Evolutionary conservation across 2,888 invertebrate species (phyloP).

Genomic region (Cryptops parisi): DNA sequence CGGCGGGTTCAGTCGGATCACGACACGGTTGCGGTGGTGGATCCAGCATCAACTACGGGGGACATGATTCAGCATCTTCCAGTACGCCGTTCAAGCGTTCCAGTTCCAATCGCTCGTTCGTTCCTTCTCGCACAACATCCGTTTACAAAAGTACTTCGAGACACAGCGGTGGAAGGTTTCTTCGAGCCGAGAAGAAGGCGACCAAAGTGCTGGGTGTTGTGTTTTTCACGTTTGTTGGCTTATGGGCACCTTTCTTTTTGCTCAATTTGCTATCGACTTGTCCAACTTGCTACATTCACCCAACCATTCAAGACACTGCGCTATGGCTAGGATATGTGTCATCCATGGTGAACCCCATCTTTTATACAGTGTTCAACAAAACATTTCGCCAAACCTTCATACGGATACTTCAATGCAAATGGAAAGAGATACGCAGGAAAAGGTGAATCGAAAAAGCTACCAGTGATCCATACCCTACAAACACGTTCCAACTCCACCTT

Average conservation of each 20-base stretch:
- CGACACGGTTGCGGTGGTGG: background rate
- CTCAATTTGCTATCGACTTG: slow-evolving; percentile 67
- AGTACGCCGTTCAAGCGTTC: background rate
- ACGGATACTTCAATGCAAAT: slow-evolving; percentile 57
- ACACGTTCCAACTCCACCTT: no score
- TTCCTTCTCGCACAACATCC: slow-evolving; percentile 15
- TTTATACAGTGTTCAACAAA: slow-evolving; percentile 91
- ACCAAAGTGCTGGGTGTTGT: slow-evolving; percentile 90
- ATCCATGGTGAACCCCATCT: slow-evolving; percentile 88
- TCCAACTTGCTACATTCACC: slow-evolving; percentile 44
- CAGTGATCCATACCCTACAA: no score
- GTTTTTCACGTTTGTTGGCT: slow-evolving; percentile 82
- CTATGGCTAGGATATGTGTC: slow-evolving; percentile 89
- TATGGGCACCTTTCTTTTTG: slow-evolving; percentile 93
- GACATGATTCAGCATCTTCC: background rate
- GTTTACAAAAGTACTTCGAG: slow-evolving; percentile 15
- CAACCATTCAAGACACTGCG: slow-evolving; percentile 63
- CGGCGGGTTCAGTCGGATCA: slow-evolving; percentile 8
- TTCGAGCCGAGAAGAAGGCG: slow-evolving; percentile 74
- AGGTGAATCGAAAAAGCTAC: no score
- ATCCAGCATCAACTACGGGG: background rate
- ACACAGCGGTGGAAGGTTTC: slow-evolving; percentile 19
- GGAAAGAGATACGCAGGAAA: slow-evolving; percentile 8
- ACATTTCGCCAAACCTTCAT: slow-evolving; percentile 82
- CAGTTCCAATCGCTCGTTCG: background rate